Evolutionary conservation across 1,140 invertebrate genomes (phyloP), one percentile per base, ranked within the genome.

Genomic region (Schlechtendalia chinensis): DNA sequence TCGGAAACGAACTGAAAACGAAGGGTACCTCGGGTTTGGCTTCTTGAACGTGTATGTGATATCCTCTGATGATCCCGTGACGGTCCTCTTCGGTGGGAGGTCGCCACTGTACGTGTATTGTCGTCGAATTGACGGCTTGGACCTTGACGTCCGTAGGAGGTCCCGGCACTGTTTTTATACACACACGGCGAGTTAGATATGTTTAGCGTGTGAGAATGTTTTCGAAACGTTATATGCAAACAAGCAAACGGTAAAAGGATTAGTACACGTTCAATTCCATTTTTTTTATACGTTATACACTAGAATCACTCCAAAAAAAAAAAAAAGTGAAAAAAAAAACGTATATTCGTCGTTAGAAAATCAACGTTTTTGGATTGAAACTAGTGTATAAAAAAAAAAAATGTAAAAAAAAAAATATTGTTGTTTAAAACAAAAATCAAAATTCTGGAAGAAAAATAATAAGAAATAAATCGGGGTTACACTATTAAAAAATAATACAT

Each of bases 41-140:
- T 90, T 97, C 96, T 86, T 97, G 95, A 3, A 96, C 92, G 85
- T 97, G 94, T 72, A 99, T 94, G 84, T 98, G 96, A 87, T 98
- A 99, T 5, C 96, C 96, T 50, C 96, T 90, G 83, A 98, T 98
- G 72, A 98, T 92, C n/a, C 97, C 97, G 86, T 98, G 96, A 81
- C 93, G 91, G 83, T 98, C 95, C 84, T 95, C 94, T 82, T 93
- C 91, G 74, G 90, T 88, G 0, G 97, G 97, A 1, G 94, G 93
- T 84, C 93, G 92, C 97, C 97, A 98, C 67, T 91, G 89, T 12
- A 98, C 95, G 84, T 92, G 91, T 83, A 98, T 92, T 8, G 95
- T 91, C 1, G 96, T 98, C 0, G 96, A 98, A 88, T 98, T 98
- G 84, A 98, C 89, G 8, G 93, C 88, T 67, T 89, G 90, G 1